Evolutionary conservation across 2,797 vertebrate genomes (phyloP), one percentile per base, ranked within the genome.

Genomic region (Hybognathus amarus): DNA sequence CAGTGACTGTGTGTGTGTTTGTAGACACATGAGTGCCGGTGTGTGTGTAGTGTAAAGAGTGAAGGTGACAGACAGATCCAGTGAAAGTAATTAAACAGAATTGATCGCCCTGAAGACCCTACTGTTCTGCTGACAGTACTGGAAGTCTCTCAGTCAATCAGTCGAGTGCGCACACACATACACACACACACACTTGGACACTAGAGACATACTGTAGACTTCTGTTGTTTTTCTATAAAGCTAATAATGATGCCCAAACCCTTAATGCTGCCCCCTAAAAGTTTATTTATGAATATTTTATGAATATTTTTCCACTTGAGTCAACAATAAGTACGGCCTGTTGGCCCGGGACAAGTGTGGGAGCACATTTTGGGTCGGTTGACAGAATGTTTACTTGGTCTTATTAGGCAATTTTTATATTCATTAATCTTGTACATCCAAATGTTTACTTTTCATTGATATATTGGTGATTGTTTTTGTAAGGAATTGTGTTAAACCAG

Each of bases 81-180:
- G 85, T 2, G 86, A 91, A 93, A 66, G 70, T 89, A 92, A 88
- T 92, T 91, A 93, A 93, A 90, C 88, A 82, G 87, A 88, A 93
- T 88, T 92, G 90, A 94, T 94, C 88, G 91, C 85, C 79, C 69
- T 90, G 89, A 88, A 90, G 85, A 90, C 87, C 36, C 80, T 69
- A 80, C 79, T 91, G 85, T 92, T 91, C 83, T 90, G 89, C 92
- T 93, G 91, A 94, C 91, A 90, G 85, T 90, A 87, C 87, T 84
- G 85, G 71, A 92, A 91, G 83, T 87, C 85, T 42, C 30, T 30
- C 45, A 75, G 56, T 30, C 45, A 56, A 22, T 69, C 77, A 83
- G 70, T 71, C 50, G 75, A 64, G 66, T 67, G 50, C 79, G 78
- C 86, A 84, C 88, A 86, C 73, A 85, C 81, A 85, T 22, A 6